These are phyloP conservation scores for Arion vulgaris DNA, from an alignment of 1,140 invertebrate genomes.

Conservation along the genomic window DNA sequence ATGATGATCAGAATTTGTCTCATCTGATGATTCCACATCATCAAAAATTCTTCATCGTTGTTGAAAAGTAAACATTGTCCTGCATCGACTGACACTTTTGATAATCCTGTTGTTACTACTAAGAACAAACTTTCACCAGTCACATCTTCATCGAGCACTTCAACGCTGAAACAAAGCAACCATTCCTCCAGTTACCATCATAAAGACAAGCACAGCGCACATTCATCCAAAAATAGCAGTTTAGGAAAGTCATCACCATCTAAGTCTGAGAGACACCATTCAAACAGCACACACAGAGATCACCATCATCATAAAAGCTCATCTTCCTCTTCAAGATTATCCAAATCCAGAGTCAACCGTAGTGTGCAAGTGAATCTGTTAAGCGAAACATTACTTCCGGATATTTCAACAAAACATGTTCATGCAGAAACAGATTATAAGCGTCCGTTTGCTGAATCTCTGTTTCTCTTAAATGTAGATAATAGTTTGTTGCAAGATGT, in stretches of 20 bases:
- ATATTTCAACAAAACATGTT: not conserved
- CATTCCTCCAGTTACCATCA: not conserved
- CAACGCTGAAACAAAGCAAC: not conserved
- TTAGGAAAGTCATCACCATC: not conserved
- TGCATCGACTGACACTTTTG: not conserved
- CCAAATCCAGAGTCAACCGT: constrained; percentile 47
- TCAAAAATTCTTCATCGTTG: not conserved
- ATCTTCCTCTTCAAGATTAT: constrained; percentile 14
- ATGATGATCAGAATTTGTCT: not conserved
- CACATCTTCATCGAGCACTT: not conserved
- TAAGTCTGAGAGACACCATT: not conserved
- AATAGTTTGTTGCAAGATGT: not conserved
- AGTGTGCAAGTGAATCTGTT: constrained; percentile 60
- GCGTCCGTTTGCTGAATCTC: too few species aligned
- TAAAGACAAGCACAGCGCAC: constrained; percentile 11
- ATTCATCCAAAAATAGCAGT: not conserved
- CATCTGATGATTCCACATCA: not conserved
- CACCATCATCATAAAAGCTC: constrained; percentile 1
- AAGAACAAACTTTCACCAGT: not conserved
- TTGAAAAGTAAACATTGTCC: not conserved
- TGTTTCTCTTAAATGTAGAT: not conserved
- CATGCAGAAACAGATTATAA: too few species aligned
- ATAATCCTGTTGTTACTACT: not conserved
- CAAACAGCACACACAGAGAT: constrained; percentile 2
- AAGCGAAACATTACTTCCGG: not conserved